Evolutionary conservation across 2,797 vertebrate genomes (phyloP), one percentile per base, ranked within the genome.

Genomic region (Adelosebastes latens): DNA sequence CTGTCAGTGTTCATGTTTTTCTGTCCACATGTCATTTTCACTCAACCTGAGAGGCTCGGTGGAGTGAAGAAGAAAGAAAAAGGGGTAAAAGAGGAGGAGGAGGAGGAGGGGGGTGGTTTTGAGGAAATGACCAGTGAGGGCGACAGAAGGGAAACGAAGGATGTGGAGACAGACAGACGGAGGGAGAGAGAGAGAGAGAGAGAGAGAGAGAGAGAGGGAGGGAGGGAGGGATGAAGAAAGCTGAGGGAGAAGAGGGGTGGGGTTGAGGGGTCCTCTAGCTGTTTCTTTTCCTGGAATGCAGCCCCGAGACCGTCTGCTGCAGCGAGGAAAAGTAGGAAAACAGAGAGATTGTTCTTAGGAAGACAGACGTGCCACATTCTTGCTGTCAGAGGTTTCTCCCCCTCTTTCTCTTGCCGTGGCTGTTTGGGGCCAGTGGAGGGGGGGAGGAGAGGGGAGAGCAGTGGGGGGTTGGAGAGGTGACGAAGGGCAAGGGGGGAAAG

Each of bases 271-370:
- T 90, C 90, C 83, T 46, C 42, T 46, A 46, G 85, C 84, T 83
- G 80, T 78, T 90, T 93, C 89, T 87, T 92, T 93, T 94, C 90
- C 91, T 93, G 94, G 94, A 95, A 96, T 94, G 92, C 87, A 80
- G 92, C 91, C 85, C 77, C 34, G 52, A 88, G 86, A 86, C 77
- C 79, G 91, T 93, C 91, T 92, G 91, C 87, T 86, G 83, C 89
- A 79, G 70, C 72, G 73, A 71, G 88, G 86, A 86, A 86, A 91
- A 93, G 87, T 86, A 86, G 88, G 88, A 92, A 93, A 95, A 90
- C 92, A 92, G 88, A 91, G 85, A 22, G 85, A 93, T 94, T 93
- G 90, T 92, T 94, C 82, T 84, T 78, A 81, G 81, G 85, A 89
- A 87, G 92, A 93, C 89, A 90, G 88, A 94, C 89, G 42, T 89